phyloP scores from a whole-genome alignment of 2,797 vertebrate species.

The Masticophis lateralis region DNA sequence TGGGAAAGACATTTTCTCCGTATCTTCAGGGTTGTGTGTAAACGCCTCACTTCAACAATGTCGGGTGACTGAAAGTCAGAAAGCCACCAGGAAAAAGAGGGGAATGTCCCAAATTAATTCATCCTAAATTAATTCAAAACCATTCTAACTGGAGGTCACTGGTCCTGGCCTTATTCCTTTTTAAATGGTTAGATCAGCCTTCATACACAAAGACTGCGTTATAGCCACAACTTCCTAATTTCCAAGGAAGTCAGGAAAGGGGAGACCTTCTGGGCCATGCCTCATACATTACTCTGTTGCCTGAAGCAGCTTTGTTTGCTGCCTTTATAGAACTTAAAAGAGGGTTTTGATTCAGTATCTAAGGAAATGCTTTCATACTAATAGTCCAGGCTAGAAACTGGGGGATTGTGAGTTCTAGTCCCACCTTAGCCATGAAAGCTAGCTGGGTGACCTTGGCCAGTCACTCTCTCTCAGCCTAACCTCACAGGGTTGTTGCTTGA shows the following conservation, averaged over 20 bases:
- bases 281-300: background rate
- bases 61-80: background rate
- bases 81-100: background rate
- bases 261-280: background rate
- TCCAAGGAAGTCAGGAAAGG: background rate
- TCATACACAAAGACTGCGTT: background rate
- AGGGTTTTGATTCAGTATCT: background rate
- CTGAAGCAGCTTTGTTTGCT: background rate
- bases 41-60: background rate
- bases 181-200: background rate
- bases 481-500: no score
- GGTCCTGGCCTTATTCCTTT: background rate
- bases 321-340: background rate
- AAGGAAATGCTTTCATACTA: no score
- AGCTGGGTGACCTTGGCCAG: background rate
- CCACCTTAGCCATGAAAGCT: no score
- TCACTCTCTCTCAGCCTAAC: no score
- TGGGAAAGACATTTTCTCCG: background rate
- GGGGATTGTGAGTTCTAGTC: no score
- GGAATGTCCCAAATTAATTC: background rate
- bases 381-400: no score
- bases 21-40: background rate
- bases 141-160: background rate
- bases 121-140: background rate
- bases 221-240: background rate